Conservation (phyloP, 2,888 invertebrate species). For the Ennomos fuscantarius region DNA sequence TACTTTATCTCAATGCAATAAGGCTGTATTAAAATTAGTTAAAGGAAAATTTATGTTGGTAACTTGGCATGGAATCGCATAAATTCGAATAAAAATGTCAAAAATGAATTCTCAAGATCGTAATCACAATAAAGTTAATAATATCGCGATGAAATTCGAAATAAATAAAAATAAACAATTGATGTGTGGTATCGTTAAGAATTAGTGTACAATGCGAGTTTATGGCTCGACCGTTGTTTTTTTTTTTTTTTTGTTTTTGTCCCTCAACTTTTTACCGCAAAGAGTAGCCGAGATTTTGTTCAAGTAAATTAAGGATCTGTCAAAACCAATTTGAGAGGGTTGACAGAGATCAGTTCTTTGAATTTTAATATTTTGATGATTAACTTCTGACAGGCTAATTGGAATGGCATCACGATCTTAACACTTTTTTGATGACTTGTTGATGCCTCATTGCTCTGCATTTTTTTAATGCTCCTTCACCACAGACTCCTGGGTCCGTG, state of each 20-base stretch:
- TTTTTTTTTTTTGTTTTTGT: constrained; percentile 40
- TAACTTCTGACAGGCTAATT: constrained; percentile 36
- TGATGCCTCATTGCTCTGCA: too few relatives aligned
- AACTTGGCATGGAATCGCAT: constrained; percentile 67
- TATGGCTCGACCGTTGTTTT: constrained; percentile 44
- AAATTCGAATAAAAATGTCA: constrained; percentile 84
- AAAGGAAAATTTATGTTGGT: constrained; percentile 44
- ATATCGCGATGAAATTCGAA: constrained; percentile 81
- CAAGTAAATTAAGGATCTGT: constrained; percentile 37
- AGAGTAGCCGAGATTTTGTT: constrained; percentile 34
- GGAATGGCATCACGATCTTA: constrained; percentile 13
- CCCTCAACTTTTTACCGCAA: constrained; percentile 28
- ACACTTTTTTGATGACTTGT: constrained; percentile 18
- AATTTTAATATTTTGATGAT: constrained; percentile 32
- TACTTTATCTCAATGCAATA: constrained; percentile 55
- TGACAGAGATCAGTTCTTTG: constrained; percentile 34
- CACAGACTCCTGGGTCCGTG: too few relatives aligned
- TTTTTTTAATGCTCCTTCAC: too few relatives aligned
- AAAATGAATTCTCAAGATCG: constrained; percentile 82
- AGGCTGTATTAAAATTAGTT: constrained; percentile 34
- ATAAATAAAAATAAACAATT: constrained; percentile 79
- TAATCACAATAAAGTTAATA: constrained; percentile 83
- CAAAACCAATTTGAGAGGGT: constrained; percentile 32
- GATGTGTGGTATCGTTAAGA: constrained; percentile 68
- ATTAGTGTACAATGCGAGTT: constrained; percentile 71